Evolutionary conservation across 2,888 invertebrate genomes (phyloP).

Genomic region (Aphrophora alni): DNA sequence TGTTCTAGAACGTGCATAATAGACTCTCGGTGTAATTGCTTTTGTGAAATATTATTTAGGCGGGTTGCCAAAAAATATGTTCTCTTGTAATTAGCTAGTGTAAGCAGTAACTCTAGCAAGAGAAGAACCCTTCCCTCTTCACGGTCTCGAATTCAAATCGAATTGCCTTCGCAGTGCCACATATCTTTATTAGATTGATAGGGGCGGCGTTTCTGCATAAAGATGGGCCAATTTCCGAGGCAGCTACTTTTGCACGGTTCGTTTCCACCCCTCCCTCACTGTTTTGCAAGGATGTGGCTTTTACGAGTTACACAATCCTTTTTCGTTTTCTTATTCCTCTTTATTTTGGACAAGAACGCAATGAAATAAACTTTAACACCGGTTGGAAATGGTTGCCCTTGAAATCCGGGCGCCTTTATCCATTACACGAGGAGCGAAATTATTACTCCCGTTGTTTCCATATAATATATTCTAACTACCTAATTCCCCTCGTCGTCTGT

Average conservation of each 20-base stretch:
- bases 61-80: background rate
- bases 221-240: background rate
- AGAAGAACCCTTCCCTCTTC: background rate
- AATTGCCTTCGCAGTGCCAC: background rate
- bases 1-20: background rate
- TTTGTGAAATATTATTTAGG: background rate
- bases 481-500: background rate
- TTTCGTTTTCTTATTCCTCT: background rate
- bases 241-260: slow-evolving; percentile 1
- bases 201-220: background rate
- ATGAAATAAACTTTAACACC: slow-evolving; percentile 4
- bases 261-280: background rate
- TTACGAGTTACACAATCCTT: slow-evolving; percentile 9
- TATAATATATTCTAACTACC: background rate
- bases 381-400: background rate
- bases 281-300: background rate
- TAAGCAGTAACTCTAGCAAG: too few species aligned
- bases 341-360: background rate
- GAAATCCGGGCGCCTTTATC: slow-evolving; percentile 4
- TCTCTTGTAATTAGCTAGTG: background rate
- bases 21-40: background rate
- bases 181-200: slow-evolving; percentile 3
- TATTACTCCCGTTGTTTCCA: background rate
- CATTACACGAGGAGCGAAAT: background rate
- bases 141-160: background rate